Conservation (phyloP, 1,140 invertebrate genomes). For the Drosophila lowei region DNA sequence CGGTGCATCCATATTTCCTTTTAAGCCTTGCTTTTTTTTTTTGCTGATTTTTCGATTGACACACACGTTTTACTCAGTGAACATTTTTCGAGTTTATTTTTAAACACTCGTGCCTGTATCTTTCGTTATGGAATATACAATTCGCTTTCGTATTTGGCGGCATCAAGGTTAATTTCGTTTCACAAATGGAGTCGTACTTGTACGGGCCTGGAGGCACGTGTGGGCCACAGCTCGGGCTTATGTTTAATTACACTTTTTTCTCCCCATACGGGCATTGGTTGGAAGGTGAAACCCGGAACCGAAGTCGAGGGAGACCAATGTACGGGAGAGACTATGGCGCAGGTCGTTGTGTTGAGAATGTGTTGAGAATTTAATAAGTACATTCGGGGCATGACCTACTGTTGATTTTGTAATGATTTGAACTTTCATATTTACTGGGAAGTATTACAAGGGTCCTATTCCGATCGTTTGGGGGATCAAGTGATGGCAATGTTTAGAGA, state of each 20-base stretch:
- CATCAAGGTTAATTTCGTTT: slow-evolving; percentile 72
- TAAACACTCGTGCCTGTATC: neutral
- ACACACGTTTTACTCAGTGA: slow-evolving; percentile 12
- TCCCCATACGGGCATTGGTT: neutral
- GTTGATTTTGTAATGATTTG: too few species aligned
- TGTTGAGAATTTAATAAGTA: too few species aligned
- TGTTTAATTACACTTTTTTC: slow-evolving; percentile 20
- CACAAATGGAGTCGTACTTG: slow-evolving; percentile 41
- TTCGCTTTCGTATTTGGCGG: slow-evolving; percentile 45
- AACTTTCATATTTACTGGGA: too few species aligned
- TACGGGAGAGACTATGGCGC: slow-evolving; percentile 15
- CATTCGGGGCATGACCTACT: too few species aligned
- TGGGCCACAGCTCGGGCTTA: slow-evolving; percentile 47
- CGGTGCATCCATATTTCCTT: too few species aligned
- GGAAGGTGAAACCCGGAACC: slow-evolving; percentile 37
- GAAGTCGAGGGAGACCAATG: slow-evolving; percentile 17
- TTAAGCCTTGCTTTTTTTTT: neutral
- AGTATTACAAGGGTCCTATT: too few species aligned
- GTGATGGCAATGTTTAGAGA: slow-evolving; percentile 27
- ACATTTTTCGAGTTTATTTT: slow-evolving; percentile 13
- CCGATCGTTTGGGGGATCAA: too few species aligned
- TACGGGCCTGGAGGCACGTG: slow-evolving; percentile 49
- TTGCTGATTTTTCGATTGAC: slow-evolving; percentile 13
- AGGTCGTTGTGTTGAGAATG: neutral
- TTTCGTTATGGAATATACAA: too few species aligned